Base-by-base conservation (phyloP, 2,888 invertebrate genomes). In the Pachymerium ferrugineum region DNA sequence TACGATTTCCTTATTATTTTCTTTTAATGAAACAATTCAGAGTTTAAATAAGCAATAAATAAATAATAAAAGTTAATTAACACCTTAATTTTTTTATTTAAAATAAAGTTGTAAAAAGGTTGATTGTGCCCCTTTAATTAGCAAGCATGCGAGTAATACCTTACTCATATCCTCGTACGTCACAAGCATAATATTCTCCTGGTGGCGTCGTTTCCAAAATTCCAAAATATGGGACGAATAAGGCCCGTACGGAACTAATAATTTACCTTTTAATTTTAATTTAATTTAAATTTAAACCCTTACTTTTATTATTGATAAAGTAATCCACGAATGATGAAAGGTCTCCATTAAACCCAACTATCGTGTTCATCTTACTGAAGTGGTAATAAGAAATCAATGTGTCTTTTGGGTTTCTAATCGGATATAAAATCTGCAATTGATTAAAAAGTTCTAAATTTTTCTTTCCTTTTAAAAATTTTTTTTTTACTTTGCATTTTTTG, bases 111-210 rank as follows among this genome's bases (percentile, higher is more conserved):
- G n/a, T n/a, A n/a, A n/a, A n/a, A n/a, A n/a, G n/a, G n/a, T n/a
- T n/a, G n/a, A n/a, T n/a, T n/a, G n/a, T n/a, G 12, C 12, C 14
- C 12, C 14, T 12, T 14, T 38, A 12, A 14, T 38, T 12, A 38
- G 14, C 14, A 38, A 12, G 12, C 12, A 12, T 8, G 62, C 25
- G 6, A 29, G 5, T 12, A 38, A 14, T 77, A 84, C 84, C 73
- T 84, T 85, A 79, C 90, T 90, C 88, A 93, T 89, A 75, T 93
- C 91, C 83, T 93, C 93, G 80, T 91, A 93, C 78, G 89, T 90
- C 69, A 93, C 84, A 81, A 92, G 90, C 6, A 93, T 84, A 1
- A 93, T 83, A 79, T 93, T 91, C 0, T 88, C 84, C 72, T 91
- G 88, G 77, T 89, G 81, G 22, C 88, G 86, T 69, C 86, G 85